These are phyloP conservation scores for Tenrec ecaudatus DNA, from an alignment of 2,113 vertebrate genomes.

Conservation along the genomic window DNA sequence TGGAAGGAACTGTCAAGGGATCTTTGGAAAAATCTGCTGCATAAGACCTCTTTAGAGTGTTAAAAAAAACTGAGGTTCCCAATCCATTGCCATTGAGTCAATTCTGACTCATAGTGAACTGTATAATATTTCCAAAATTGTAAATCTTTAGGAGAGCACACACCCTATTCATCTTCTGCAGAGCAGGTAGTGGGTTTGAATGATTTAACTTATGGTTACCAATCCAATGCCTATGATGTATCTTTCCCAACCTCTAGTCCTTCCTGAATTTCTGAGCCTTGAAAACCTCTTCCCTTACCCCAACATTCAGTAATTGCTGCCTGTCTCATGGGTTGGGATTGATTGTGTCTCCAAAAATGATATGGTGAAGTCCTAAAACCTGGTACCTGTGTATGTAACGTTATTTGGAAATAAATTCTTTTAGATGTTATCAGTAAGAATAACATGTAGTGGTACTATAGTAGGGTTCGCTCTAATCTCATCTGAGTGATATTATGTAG, in stretches of 20 bases:
- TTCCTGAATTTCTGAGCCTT: background rate
- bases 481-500: background rate
- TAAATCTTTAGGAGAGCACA: too few species aligned
- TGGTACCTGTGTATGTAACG: background rate
- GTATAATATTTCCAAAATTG: too few species aligned
- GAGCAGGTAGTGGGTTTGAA: too few species aligned
- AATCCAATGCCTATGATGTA: too few species aligned
- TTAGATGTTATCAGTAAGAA: background rate
- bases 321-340: background rate
- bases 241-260: conserved; percentile 8
- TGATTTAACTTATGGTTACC: too few species aligned
- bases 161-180: too few species aligned
- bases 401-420: background rate
- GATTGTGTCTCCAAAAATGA: background rate
- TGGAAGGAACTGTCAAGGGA: too few species aligned
- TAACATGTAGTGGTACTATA: background rate
- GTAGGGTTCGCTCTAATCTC: background rate
- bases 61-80: too few species aligned
- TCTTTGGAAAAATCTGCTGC: too few species aligned
- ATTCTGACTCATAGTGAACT: too few species aligned
- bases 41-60: too few species aligned
- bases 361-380: background rate
- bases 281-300: conserved; percentile 15
- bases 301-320: background rate
- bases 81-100: too few species aligned